These are phyloP conservation scores for Steinernema khuongi DNA, from an alignment of 1,140 invertebrate genomes.

Conservation along the genomic window DNA sequence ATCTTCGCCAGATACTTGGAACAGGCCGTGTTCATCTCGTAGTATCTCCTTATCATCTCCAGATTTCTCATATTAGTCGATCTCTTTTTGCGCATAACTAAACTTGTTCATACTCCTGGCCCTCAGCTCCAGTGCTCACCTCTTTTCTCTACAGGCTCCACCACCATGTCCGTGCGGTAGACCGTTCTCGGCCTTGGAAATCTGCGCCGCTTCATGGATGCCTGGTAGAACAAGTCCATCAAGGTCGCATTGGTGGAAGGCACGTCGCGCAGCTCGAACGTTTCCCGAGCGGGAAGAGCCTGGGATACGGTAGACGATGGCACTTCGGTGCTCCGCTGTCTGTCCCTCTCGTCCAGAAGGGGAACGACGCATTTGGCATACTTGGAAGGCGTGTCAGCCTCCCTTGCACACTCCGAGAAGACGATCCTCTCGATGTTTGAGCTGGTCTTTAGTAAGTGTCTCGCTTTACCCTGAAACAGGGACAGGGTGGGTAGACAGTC, in stretches of 20 bases:
- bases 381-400: not conserved
- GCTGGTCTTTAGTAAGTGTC: not conserved
- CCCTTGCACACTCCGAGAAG: not conserved
- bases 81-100: not conserved
- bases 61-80: not conserved
- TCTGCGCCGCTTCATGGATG: no score
- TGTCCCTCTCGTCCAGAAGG: slow-evolving; percentile 4
- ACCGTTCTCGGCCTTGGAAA: no score
- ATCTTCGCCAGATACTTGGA: not conserved
- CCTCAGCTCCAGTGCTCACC: no score
- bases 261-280: no score
- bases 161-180: no score
- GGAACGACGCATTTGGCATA: slow-evolving; percentile 1
- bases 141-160: no score
- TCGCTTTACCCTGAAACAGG: not conserved
- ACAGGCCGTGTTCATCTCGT: not conserved
- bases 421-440: not conserved
- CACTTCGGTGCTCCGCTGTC: no score
- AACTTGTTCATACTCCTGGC: not conserved
- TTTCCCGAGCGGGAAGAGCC: no score
- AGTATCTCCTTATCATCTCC: not conserved
- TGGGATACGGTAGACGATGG: no score
- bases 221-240: no score
- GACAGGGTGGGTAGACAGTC: no score
- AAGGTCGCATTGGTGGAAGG: no score